These are phyloP conservation scores for Ormyrus nitidulus DNA, from an alignment of 2,888 invertebrate species.

Conservation along the genomic window DNA sequence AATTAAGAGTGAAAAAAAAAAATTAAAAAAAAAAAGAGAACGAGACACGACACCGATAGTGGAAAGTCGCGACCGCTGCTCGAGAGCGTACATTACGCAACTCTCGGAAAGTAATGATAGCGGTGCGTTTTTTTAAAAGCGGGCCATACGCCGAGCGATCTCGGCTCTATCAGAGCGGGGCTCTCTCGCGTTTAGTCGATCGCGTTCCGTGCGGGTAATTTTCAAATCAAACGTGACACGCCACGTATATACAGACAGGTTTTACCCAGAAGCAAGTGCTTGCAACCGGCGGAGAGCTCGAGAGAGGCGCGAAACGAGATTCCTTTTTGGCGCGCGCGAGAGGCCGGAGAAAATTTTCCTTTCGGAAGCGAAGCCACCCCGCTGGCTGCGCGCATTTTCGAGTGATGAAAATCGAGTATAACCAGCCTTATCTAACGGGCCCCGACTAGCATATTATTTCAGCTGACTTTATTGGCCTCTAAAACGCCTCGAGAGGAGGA, in stretches of 20 bases:
- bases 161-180: not conserved
- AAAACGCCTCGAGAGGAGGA: no score
- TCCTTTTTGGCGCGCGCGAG: not conserved
- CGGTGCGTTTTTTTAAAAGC: not conserved
- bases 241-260: not conserved
- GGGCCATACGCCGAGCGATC: not conserved
- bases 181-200: not conserved
- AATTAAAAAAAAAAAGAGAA: no score
- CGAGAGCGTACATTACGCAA: not conserved
- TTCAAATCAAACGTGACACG: constrained; percentile 43
- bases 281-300: no score
- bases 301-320: not conserved
- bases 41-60: not conserved
- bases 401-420: no score
- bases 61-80: not conserved
- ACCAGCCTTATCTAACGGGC: no score
- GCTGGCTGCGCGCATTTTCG: not conserved
- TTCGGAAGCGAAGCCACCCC: not conserved
- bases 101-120: not conserved
- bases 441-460: no score
- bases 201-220: constrained; percentile 43
- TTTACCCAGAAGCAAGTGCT: not conserved
- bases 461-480: no score
- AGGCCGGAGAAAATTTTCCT: not conserved
- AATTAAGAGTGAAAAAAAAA: no score